These are phyloP conservation scores for Artemia sp. DNA, from an alignment of 2,888 invertebrate species.

Conservation along the genomic window DNA sequence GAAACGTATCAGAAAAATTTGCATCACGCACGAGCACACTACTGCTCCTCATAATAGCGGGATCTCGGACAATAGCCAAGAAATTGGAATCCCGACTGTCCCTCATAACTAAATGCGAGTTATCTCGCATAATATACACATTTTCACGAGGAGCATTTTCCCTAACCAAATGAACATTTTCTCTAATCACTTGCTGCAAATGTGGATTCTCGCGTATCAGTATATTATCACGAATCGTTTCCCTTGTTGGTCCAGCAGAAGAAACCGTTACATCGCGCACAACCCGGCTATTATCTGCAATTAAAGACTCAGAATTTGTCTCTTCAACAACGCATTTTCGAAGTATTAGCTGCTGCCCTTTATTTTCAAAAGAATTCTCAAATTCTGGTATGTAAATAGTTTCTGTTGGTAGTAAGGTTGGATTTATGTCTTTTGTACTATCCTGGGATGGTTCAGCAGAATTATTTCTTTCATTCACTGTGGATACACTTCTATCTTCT, in stretches of 20 bases:
- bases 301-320: background rate
- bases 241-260: background rate
- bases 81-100: background rate
- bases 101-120: slow-evolving; percentile 4
- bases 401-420: background rate
- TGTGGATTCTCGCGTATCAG: slow-evolving; percentile 6
- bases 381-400: background rate
- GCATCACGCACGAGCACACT: background rate
- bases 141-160: background rate
- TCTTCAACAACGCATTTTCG: background rate
- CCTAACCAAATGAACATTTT: slow-evolving; percentile 8
- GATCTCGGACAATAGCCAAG: background rate
- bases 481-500: slow-evolving; percentile 24
- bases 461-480: background rate
- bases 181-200: slow-evolving; percentile 10
- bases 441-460: slow-evolving; percentile 1
- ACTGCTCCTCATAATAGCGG: background rate
- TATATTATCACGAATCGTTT: slow-evolving; percentile 1
- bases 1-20: background rate
- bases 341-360: slow-evolving; percentile 6
- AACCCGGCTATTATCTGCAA: background rate
- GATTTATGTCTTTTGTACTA: background rate
- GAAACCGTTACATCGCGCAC: slow-evolving; percentile 9
- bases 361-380: background rate
- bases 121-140: background rate